These are phyloP conservation scores for Silurus meridionalis DNA, from an alignment of 2,113 vertebrate genomes.

Conservation along the genomic window DNA sequence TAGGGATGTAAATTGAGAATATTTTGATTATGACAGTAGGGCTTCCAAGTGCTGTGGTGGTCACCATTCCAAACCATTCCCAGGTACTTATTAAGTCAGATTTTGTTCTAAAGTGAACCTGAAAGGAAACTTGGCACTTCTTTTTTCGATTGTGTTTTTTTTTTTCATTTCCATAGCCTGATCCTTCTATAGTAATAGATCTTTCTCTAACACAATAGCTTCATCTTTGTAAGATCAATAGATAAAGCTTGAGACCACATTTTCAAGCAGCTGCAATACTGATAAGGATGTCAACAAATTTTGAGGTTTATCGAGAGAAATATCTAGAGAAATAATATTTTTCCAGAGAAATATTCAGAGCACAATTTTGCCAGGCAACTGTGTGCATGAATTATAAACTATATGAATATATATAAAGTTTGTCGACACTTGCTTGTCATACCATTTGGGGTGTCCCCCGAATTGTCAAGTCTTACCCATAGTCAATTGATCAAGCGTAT, in stretches of 20 bases:
- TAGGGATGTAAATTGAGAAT: neutral
- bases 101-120: neutral
- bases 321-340: neutral
- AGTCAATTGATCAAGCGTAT: too few species aligned
- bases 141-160: neutral
- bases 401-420: too few species aligned
- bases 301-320: too few species aligned
- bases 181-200: neutral
- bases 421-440: neutral
- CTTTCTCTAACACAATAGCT: neutral
- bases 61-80: neutral
- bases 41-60: neutral
- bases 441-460: too few species aligned
- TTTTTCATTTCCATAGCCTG: neutral
- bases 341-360: neutral
- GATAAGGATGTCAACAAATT: neutral
- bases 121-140: neutral
- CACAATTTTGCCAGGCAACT: neutral
- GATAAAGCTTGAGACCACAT: neutral
- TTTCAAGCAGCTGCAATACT: neutral
- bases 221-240: neutral
- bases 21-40: neutral
- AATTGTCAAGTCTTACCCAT: too few species aligned
- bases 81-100: neutral
- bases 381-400: neutral